Conservation (phyloP, 2,888 invertebrate species). For the Melanophora roralis region DNA sequence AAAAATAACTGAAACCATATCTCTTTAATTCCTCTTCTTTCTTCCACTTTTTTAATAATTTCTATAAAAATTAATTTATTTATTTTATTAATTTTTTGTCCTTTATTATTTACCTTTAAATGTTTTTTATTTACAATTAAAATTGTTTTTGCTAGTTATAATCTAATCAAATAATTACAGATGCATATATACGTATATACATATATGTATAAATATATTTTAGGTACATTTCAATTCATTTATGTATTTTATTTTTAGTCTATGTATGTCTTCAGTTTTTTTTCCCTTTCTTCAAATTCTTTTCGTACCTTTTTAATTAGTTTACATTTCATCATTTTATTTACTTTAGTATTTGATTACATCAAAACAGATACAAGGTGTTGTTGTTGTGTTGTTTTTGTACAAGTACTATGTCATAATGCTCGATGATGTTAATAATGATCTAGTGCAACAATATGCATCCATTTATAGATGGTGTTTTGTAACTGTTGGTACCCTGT, state of each 20-base stretch:
- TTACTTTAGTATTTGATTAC: slow-evolving; percentile 6
- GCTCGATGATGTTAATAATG: slow-evolving; percentile 1
- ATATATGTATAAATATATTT: too few relatives aligned
- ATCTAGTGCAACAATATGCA: neutral
- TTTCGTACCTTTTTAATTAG: slow-evolving; percentile 49
- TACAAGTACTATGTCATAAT: slow-evolving; percentile 6
- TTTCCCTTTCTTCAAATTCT: slow-evolving; percentile 54
- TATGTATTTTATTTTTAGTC: neutral
- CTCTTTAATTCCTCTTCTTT: too few relatives aligned
- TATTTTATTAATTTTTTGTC: neutral
- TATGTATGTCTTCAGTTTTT: slow-evolving; percentile 33
- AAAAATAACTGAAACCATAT: too few relatives aligned
- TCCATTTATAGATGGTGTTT: neutral
- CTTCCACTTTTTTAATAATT: neutral
- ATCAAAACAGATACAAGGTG: neutral
- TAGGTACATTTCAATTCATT: neutral
- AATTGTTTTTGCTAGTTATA: too few relatives aligned
- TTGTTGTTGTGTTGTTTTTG: neutral
- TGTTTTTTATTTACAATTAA: too few relatives aligned
- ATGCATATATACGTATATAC: too few relatives aligned
- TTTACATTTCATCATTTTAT: slow-evolving; percentile 39
- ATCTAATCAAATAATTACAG: too few relatives aligned
- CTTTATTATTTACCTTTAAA: too few relatives aligned
- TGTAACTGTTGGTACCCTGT: neutral
- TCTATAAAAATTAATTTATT: neutral